Percentiles rank a stretch among this genome's conserved stretches.
Conservation (phyloP, 2,888 invertebrate genomes). For the Coenonympha glycerion region DNA sequence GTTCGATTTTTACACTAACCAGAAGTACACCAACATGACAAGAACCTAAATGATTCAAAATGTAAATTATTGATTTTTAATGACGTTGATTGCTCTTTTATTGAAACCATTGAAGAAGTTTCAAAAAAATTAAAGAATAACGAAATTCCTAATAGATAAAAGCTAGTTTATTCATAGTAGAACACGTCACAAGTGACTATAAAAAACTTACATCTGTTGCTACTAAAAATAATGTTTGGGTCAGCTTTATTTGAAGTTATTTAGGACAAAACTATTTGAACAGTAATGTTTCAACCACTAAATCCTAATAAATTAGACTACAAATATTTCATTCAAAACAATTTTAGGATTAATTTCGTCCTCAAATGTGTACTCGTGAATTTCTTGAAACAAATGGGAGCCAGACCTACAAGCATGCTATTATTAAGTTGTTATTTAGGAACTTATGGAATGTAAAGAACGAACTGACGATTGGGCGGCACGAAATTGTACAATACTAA, state of each 20-base stretch:
- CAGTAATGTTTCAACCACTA: not conserved
- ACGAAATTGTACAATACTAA: constrained; percentile 10
- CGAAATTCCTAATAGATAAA: no score
- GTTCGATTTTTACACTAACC: no score
- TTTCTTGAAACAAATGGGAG: constrained; percentile 36
- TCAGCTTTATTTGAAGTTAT: not conserved
- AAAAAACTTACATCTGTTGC: no score
- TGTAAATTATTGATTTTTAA: no score
- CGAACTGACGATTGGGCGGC: constrained; percentile 40
- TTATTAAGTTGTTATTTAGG: constrained; percentile 31
- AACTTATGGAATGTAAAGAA: constrained; percentile 36
- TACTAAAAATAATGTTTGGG: not conserved
- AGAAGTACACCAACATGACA: no score
- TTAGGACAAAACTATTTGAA: not conserved
- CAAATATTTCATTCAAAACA: not conserved
- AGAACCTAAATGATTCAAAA: no score
- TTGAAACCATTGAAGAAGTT: no score
- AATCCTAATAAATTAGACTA: not conserved
- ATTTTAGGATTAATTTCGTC: constrained; percentile 3
- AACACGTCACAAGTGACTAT: no score
- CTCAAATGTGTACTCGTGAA: constrained; percentile 7
- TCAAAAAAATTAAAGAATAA: no score
- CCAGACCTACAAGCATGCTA: constrained; percentile 33
- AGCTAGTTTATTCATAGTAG: no score
- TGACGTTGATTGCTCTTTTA: no score